Conservation (phyloP, 2,797 vertebrate genomes). For the Sciaenops ocellatus region DNA sequence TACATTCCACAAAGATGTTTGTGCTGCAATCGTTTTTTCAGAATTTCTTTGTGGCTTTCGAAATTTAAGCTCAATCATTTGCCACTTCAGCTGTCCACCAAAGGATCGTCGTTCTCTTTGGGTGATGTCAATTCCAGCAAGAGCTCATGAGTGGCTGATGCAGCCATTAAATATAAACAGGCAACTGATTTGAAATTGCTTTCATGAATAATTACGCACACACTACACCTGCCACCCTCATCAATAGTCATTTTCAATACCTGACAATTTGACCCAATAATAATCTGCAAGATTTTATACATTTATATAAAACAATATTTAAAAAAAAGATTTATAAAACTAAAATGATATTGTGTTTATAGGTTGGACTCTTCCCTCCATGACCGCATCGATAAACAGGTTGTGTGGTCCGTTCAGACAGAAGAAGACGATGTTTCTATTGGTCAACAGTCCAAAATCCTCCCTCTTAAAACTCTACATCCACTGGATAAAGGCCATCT, state of each 20-base stretch:
- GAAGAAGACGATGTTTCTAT: conserved; percentile 54
- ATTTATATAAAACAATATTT: conserved; percentile 86
- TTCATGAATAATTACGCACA: conserved; percentile 71
- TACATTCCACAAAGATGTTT: conserved; percentile 84
- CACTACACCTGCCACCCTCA: conserved; percentile 70
- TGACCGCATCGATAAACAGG: conserved; percentile 39
- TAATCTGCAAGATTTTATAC: conserved; percentile 78
- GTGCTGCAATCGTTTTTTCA: conserved; percentile 76
- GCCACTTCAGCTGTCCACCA: conserved; percentile 66
- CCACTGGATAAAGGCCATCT: conserved; percentile 58
- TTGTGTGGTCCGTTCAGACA: conserved; percentile 68
- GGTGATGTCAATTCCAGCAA: conserved; percentile 74
- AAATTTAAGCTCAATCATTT: conserved; percentile 51
- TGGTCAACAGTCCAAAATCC: conserved; percentile 65
- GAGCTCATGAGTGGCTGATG: conserved; percentile 82
- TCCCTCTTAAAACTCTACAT: conserved; percentile 36
- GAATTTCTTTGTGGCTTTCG: conserved; percentile 80
- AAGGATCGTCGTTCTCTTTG: conserved; percentile 76
- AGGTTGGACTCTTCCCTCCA: conserved; percentile 63
- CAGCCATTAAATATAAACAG: conserved; percentile 82
- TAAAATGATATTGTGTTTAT: conserved; percentile 77
- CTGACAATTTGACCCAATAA: conserved; percentile 73
- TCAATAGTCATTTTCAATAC: conserved; percentile 70
- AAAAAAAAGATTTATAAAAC: conserved; percentile 78
- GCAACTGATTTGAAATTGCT: conserved; percentile 67